Percentiles rank a stretch among this genome's conserved stretches.
Evolutionary conservation across 2,888 invertebrate genomes (phyloP).

Genomic region (Pyrochroa serraticornis): DNA sequence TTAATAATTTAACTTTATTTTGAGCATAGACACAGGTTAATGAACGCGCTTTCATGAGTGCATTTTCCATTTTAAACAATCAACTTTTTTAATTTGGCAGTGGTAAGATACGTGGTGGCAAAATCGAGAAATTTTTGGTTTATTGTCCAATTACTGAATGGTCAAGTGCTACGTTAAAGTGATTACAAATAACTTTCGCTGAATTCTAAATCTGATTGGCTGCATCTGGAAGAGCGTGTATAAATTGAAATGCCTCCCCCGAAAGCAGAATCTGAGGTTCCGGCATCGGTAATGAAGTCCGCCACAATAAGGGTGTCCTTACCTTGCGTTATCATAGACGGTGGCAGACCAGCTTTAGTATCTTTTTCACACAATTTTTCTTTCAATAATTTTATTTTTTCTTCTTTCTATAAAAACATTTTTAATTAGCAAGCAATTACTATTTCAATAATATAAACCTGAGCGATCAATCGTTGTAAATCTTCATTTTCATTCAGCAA

Average conservation of each 20-base stretch:
- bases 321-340: slow-evolving; percentile 69
- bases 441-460: slow-evolving; percentile 64
- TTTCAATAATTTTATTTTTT: slow-evolving; percentile 81
- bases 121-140: too few species aligned
- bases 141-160: too few species aligned
- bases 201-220: slow-evolving; percentile 86
- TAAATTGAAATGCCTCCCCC: slow-evolving; percentile 71
- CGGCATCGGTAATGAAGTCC: slow-evolving; percentile 77
- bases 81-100: too few species aligned
- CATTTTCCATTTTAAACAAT: too few species aligned
- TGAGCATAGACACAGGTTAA: too few species aligned
- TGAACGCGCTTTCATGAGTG: too few species aligned
- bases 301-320: slow-evolving; percentile 77
- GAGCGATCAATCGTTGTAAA: slow-evolving; percentile 90
- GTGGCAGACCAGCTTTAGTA: slow-evolving; percentile 60
- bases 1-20: too few species aligned
- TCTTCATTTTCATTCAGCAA: slow-evolving; percentile 95
- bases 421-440: background rate
- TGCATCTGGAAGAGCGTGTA: slow-evolving; percentile 82
- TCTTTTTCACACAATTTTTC: slow-evolving; percentile 82
- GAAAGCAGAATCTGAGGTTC: slow-evolving; percentile 78
- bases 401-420: slow-evolving; percentile 75
- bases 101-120: too few species aligned
- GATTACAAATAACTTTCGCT: slow-evolving; percentile 82
- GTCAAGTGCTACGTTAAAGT: background rate